A percentile compares a stretch with the other conserved stretches of the same genome.
Conservation (phyloP, 1,140 invertebrate species). For the Belonocnema kinseyi region DNA sequence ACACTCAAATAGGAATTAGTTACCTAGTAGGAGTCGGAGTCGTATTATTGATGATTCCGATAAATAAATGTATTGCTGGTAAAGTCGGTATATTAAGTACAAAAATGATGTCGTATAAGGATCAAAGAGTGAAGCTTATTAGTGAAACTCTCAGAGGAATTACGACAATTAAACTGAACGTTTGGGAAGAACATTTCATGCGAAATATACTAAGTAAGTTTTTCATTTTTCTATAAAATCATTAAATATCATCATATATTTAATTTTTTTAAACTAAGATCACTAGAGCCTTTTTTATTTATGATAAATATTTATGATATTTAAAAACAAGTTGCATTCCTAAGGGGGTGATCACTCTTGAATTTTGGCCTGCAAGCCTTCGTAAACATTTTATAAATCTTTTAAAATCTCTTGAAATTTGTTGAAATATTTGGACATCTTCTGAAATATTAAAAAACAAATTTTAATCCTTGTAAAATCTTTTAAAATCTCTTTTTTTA, state of each 20-base stretch:
- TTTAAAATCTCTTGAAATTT: neutral
- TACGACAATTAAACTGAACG: constrained; percentile 92
- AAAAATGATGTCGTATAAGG: constrained; percentile 94
- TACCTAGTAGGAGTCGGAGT: constrained; percentile 94
- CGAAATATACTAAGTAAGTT: constrained; percentile 71
- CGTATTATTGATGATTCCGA: constrained; percentile 91
- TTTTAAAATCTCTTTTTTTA: too few relatives aligned
- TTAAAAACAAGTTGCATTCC: too few relatives aligned
- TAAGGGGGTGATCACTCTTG: neutral
- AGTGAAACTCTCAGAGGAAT: constrained; percentile 93
- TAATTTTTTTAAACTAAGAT: too few relatives aligned
- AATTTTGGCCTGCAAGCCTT: neutral
- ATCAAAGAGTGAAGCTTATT: constrained; percentile 91
- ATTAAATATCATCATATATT: too few relatives aligned
- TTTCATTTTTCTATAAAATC: neutral
- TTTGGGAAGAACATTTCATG: constrained; percentile 95
- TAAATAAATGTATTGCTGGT: constrained; percentile 93
- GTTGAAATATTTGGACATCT: neutral
- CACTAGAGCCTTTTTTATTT: too few relatives aligned
- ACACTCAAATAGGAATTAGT: constrained; percentile 91
- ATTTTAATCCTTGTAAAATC: too few relatives aligned
- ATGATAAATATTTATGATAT: too few relatives aligned
- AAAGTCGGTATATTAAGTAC: constrained; percentile 93
- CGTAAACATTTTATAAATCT: neutral
- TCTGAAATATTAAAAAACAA: too few relatives aligned